These are phyloP conservation scores for Temnothorax nylanderi DNA, from an alignment of 1,140 invertebrate species.

Conservation along the genomic window DNA sequence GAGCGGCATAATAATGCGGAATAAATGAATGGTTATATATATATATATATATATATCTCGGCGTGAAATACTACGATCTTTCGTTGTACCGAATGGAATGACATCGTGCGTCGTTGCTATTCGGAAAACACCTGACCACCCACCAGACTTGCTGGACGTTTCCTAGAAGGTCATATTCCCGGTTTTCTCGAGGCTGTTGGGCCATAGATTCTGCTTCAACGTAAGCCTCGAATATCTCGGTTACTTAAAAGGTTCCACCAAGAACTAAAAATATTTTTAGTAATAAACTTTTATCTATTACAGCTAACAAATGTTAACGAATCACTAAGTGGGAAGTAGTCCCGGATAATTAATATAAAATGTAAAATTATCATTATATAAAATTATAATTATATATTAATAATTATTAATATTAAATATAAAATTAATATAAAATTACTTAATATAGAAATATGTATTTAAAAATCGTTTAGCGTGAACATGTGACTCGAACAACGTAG, in stretches of 20 bases:
- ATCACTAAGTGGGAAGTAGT: background rate
- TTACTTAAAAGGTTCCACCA: background rate
- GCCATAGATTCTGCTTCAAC: background rate
- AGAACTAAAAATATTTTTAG: background rate
- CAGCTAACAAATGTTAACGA: background rate
- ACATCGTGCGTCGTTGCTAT: background rate
- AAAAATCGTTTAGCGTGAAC: too few relatives aligned
- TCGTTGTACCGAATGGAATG: conserved; percentile 1
- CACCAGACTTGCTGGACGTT: conserved; percentile 17
- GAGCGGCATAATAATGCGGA: conserved; percentile 13
- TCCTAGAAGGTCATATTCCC: conserved; percentile 34
- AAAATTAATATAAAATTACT: background rate
- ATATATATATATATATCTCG: background rate
- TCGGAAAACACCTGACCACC: conserved; percentile 40
- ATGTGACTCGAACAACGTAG: background rate
- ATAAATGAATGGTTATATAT: conserved; percentile 29
- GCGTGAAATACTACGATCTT: background rate
- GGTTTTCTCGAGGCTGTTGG: background rate
- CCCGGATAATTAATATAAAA: background rate
- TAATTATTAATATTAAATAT: too few relatives aligned
- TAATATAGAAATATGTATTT: background rate
- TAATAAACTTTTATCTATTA: background rate
- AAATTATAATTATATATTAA: too few relatives aligned
- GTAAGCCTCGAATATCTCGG: background rate
- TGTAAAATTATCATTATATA: too few relatives aligned